Evolutionary conservation across 2,797 vertebrate species (phyloP).

Genomic region (Rhinoraja longicauda): DNA sequence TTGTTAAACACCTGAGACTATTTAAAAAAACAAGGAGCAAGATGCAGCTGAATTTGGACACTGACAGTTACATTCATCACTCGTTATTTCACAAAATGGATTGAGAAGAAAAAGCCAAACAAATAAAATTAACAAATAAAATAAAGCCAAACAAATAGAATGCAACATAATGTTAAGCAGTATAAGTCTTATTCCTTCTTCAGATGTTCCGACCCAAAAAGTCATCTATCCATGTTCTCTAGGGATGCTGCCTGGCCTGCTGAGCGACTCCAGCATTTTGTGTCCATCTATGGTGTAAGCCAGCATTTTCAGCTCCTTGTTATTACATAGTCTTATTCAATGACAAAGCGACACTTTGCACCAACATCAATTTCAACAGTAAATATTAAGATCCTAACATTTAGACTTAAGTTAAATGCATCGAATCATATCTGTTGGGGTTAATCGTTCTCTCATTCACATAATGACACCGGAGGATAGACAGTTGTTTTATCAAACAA

Average conservation of each 20-base stretch:
- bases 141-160: background rate
- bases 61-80: background rate
- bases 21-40: background rate
- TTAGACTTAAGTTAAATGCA: background rate
- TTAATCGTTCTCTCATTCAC: too few relatives aligned
- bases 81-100: background rate
- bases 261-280: too few relatives aligned
- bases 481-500: too few relatives aligned
- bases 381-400: background rate
- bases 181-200: too few relatives aligned
- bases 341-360: background rate
- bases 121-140: background rate
- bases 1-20: background rate
- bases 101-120: background rate
- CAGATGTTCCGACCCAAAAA: too few relatives aligned
- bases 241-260: too few relatives aligned
- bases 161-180: background rate
- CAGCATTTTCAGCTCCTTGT: too few relatives aligned
- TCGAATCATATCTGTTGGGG: background rate
- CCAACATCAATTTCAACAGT: background rate
- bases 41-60: background rate
- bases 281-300: too few relatives aligned
- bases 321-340: background rate
- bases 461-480: too few relatives aligned
- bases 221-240: too few relatives aligned